A percentile compares a stretch with the other conserved stretches of the same genome.
phyloP scores from a whole-genome alignment of 2,888 invertebrate genomes.

The Hipparchia semele region DNA sequence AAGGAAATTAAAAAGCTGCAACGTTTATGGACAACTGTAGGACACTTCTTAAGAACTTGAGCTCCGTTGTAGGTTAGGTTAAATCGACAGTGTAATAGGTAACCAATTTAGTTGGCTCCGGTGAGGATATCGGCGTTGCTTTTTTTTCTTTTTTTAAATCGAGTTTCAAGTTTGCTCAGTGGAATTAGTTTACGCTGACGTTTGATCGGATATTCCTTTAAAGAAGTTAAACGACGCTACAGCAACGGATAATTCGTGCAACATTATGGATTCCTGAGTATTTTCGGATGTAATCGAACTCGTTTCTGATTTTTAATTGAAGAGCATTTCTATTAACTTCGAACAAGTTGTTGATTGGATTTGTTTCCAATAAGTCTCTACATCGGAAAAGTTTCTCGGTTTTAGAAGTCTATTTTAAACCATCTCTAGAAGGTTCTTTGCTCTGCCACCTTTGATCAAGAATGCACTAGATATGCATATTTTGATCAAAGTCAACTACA shows the following conservation, averaged over 20 bases:
- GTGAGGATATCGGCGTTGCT: slow-evolving; percentile 60
- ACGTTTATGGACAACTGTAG: background rate
- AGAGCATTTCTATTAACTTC: slow-evolving; percentile 38
- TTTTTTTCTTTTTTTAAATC: slow-evolving; percentile 61
- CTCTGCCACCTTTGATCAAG: background rate
- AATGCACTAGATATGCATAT: no score
- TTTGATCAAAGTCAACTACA: no score
- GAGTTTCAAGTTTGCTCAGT: slow-evolving; percentile 74
- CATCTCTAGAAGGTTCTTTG: background rate
- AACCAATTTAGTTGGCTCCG: slow-evolving; percentile 70
- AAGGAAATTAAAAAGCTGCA: slow-evolving; percentile 7
- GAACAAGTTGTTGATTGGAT: slow-evolving; percentile 33
- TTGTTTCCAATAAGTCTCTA: slow-evolving; percentile 37
- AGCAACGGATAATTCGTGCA: slow-evolving; percentile 60
- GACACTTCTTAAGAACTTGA: slow-evolving; percentile 6
- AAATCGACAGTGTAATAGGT: slow-evolving; percentile 74
- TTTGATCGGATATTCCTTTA: slow-evolving; percentile 80
- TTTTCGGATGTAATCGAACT: slow-evolving; percentile 58
- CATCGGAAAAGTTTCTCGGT: slow-evolving; percentile 28
- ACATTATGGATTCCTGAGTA: slow-evolving; percentile 54
- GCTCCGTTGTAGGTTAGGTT: slow-evolving; percentile 42
- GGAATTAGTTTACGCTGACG: slow-evolving; percentile 79
- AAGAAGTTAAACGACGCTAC: slow-evolving; percentile 68
- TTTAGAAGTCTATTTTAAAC: slow-evolving; percentile 9
- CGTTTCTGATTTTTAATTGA: slow-evolving; percentile 53